A percentile compares a stretch with the other conserved stretches of the same genome.
phyloP scores from a whole-genome alignment of 2,888 invertebrate species.

The Clanis bilineata region DNA sequence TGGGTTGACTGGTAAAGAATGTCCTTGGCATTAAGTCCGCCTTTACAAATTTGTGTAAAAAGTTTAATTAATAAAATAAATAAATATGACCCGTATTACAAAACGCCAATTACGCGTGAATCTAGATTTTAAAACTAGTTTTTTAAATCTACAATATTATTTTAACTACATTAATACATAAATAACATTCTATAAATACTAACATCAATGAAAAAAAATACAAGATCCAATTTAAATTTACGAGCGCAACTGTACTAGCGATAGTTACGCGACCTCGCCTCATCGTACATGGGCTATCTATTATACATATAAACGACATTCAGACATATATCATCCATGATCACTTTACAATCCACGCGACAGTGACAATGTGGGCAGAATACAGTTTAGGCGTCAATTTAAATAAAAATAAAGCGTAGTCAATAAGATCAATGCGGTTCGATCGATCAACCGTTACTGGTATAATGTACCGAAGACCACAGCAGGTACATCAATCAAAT shows the following conservation, averaged over 20 bases:
- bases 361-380: conserved; percentile 49
- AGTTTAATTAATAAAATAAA: no score
- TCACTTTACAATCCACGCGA: conserved; percentile 53
- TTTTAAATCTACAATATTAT: no score
- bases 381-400: conserved; percentile 47
- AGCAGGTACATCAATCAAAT: conserved; percentile 10
- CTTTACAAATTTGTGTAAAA: no score
- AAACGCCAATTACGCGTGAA: no score
- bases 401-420: conserved; percentile 46
- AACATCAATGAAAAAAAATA: no score
- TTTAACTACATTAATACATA: no score
- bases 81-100: no score
- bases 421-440: conserved; percentile 32
- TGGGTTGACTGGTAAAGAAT: no score
- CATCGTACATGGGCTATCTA: conserved; percentile 32
- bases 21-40: no score
- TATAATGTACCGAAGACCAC: conserved; percentile 10
- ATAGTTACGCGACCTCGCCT: conserved; percentile 19
- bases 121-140: no score
- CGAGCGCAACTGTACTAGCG: conserved; percentile 15
- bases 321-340: conserved; percentile 46
- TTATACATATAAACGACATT: conserved; percentile 52
- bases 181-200: no score
- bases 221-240: background rate
- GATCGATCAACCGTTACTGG: conserved; percentile 26